Conservation (phyloP, 1,140 invertebrate genomes). For the Camponotus vicinus region DNA sequence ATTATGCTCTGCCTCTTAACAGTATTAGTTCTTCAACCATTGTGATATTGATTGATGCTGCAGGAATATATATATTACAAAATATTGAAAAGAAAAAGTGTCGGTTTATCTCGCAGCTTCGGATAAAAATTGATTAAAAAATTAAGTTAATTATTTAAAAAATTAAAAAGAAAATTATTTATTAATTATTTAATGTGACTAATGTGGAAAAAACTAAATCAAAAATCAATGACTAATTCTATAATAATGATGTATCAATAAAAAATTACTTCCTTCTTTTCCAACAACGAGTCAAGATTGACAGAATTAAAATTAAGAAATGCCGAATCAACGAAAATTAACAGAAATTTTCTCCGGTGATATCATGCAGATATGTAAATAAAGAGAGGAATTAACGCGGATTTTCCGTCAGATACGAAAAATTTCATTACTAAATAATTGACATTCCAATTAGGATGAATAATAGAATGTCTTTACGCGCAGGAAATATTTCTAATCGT, state of each 20-base stretch:
- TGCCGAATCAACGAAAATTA: background rate
- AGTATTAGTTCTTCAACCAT: background rate
- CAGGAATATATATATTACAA: background rate
- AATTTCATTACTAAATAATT: conserved; percentile 63
- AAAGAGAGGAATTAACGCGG: conserved; percentile 11
- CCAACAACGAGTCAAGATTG: background rate
- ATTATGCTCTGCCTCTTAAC: background rate
- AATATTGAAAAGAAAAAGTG: background rate
- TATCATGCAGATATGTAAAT: background rate
- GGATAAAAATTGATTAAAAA: conserved; percentile 1
- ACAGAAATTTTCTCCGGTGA: background rate
- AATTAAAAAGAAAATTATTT: background rate
- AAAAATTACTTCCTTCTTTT: background rate
- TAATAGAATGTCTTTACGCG: conserved; percentile 31
- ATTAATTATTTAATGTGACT: background rate
- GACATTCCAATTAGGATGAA: conserved; percentile 53
- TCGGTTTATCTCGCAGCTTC: background rate
- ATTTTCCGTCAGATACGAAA: conserved; percentile 5
- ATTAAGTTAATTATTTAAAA: conserved; percentile 5
- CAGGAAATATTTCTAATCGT: conserved; percentile 13
- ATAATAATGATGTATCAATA: background rate
- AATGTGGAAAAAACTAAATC: background rate
- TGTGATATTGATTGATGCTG: background rate
- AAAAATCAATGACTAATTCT: background rate
- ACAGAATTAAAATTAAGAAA: conserved; percentile 11